A percentile compares a stretch with the other conserved stretches of the same genome.
Conservation (phyloP, 2,888 invertebrate species). For the Tenthredo amoena region DNA sequence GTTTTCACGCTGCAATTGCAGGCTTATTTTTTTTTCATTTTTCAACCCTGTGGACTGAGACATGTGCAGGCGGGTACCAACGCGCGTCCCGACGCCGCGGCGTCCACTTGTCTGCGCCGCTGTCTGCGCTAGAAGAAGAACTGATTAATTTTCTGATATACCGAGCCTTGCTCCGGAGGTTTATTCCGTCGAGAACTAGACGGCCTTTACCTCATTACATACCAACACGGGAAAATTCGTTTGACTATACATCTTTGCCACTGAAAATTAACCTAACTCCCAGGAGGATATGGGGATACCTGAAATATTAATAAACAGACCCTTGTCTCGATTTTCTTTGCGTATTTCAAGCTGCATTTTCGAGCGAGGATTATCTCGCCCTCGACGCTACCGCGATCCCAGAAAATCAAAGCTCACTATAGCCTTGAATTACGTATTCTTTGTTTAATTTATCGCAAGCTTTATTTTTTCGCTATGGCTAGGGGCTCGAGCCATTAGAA, state of each 20-base stretch:
- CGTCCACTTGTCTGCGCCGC: slow-evolving; percentile 43
- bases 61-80: background rate
- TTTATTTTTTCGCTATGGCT: background rate
- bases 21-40: background rate
- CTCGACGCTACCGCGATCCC: background rate
- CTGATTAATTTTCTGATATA: slow-evolving; percentile 52
- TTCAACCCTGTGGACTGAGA: background rate
- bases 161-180: background rate
- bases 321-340: background rate
- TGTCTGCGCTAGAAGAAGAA: slow-evolving; percentile 41
- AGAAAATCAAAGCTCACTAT: background rate
- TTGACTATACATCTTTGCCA: background rate
- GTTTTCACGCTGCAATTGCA: background rate
- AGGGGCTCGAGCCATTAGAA: background rate
- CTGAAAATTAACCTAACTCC: background rate
- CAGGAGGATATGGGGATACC: background rate
- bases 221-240: background rate
- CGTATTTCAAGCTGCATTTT: background rate
- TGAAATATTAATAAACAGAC: slow-evolving; percentile 12
- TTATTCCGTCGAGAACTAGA: background rate
- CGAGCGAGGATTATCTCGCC: background rate
- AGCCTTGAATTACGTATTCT: background rate
- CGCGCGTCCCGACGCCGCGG: slow-evolving; percentile 27
- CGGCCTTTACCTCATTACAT: background rate
- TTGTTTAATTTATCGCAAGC: background rate